phyloP scores from a whole-genome alignment of 2,797 vertebrate genomes.

The Urocyon cinereoargenteus region DNA sequence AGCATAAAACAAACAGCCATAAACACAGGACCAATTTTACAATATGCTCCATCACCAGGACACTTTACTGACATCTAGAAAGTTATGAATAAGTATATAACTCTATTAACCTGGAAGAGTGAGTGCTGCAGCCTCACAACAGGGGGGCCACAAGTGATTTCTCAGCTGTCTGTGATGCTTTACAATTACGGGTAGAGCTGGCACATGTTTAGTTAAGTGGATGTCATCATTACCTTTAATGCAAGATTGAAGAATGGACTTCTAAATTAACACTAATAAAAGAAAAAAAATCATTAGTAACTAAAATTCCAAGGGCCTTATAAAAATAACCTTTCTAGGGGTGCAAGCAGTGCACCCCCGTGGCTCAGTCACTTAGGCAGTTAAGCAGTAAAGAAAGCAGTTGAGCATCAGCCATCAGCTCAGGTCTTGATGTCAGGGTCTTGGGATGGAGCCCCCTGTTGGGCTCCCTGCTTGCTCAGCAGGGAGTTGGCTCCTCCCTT shows the following conservation, averaged over 20 bases:
- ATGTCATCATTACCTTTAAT: neutral
- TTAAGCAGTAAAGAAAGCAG: too few species aligned
- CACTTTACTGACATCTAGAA: neutral
- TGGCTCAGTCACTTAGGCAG: neutral
- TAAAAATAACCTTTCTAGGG: neutral
- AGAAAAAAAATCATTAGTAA: neutral
- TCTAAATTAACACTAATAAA: neutral
- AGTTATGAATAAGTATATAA: neutral
- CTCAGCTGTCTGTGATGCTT: accelerated
- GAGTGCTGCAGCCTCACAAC: accelerated
- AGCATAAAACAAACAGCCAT: neutral
- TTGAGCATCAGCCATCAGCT: neutral
- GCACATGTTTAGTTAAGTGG: neutral
- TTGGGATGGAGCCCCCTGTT: neutral
- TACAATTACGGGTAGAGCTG: neutral
- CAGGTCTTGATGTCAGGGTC: neutral
- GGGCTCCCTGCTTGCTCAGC: neutral
- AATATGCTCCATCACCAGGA: neutral
- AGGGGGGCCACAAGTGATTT: accelerated
- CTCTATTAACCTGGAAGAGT: accelerated
- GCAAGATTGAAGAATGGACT: neutral
- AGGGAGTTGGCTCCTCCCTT: neutral
- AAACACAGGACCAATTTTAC: neutral
- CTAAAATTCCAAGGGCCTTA: neutral
- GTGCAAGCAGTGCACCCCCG: too few species aligned